phyloP scores from a whole-genome alignment of 1,140 invertebrate genomes.

The Lepidurus couesii region DNA sequence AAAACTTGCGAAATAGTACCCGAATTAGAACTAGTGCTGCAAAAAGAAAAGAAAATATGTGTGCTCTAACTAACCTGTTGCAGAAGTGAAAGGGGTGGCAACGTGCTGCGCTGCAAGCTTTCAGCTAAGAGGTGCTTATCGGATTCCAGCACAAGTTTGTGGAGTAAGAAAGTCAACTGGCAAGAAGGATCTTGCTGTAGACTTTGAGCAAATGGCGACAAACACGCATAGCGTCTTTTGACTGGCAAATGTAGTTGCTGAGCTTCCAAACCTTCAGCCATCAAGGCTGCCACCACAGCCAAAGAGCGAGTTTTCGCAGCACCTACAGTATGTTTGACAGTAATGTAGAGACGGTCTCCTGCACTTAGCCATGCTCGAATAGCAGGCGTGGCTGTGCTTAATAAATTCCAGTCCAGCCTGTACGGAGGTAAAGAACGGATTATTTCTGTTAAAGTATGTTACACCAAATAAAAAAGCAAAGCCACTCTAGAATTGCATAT shows the following conservation, averaged over 20 bases:
- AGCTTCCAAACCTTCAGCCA: constrained; percentile 86
- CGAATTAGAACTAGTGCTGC: background rate
- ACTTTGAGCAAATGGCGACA: constrained; percentile 81
- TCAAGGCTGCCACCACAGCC: constrained; percentile 85
- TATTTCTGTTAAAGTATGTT: too few species aligned
- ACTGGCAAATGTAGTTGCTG: constrained; percentile 74
- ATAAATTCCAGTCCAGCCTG: constrained; percentile 89
- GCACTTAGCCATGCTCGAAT: constrained; percentile 98
- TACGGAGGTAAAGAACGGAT: too few species aligned
- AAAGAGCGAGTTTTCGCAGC: constrained; percentile 68
- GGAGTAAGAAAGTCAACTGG: constrained; percentile 81
- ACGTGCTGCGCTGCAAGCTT: background rate
- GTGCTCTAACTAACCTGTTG: background rate
- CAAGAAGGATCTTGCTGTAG: constrained; percentile 93
- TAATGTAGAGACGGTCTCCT: constrained; percentile 76
- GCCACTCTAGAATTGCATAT: background rate
- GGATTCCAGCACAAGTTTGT: constrained; percentile 55
- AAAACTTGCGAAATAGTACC: background rate
- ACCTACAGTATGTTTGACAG: constrained; percentile 69
- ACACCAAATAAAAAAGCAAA: too few species aligned
- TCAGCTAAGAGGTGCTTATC: background rate
- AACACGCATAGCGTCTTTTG: constrained; percentile 83
- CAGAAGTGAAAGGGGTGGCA: background rate
- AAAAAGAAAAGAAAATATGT: background rate
- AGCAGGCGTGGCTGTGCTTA: constrained; percentile 90